Conservation (phyloP, 2,888 invertebrate species). For the Microctonus brassicae region DNA sequence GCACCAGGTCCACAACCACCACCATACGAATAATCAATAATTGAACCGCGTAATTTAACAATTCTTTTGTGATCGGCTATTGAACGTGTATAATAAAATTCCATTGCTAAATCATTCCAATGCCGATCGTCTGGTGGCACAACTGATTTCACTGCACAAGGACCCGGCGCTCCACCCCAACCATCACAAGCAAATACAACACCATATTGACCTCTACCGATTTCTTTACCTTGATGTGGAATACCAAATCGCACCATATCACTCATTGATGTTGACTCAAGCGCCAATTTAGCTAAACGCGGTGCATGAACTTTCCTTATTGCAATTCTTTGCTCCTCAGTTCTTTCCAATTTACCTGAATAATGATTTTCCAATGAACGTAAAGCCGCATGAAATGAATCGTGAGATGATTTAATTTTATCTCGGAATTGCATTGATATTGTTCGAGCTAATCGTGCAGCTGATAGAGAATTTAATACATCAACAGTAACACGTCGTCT, state of each 20-base stretch:
- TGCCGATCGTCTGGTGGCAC: slow-evolving; percentile 90
- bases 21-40: slow-evolving; percentile 84
- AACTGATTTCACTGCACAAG: slow-evolving; percentile 89
- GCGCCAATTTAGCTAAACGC: slow-evolving; percentile 81
- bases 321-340: slow-evolving; percentile 83
- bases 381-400: slow-evolving; percentile 81
- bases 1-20: slow-evolving; percentile 73
- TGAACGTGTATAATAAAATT: slow-evolving; percentile 90
- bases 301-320: slow-evolving; percentile 86
- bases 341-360: slow-evolving; percentile 80
- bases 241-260: slow-evolving; percentile 83
- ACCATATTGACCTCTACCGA: slow-evolving; percentile 89
- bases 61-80: slow-evolving; percentile 87
- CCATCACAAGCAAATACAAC: slow-evolving; percentile 86
- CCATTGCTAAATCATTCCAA: slow-evolving; percentile 91
- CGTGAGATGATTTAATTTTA: slow-evolving; percentile 82
- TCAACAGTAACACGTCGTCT: slow-evolving; percentile 79
- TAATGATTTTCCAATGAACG: slow-evolving; percentile 79
- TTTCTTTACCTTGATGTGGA: slow-evolving; percentile 77
- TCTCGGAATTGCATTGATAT: slow-evolving; percentile 84
- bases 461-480: slow-evolving; percentile 79
- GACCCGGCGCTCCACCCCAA: slow-evolving; percentile 80
- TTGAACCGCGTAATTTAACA: slow-evolving; percentile 81
- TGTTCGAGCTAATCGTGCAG: slow-evolving; percentile 78
- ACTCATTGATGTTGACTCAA: slow-evolving; percentile 87